These are phyloP conservation scores for Hirundichthys speculiger DNA, from an alignment of 2,113 vertebrate genomes.

Conservation along the genomic window DNA sequence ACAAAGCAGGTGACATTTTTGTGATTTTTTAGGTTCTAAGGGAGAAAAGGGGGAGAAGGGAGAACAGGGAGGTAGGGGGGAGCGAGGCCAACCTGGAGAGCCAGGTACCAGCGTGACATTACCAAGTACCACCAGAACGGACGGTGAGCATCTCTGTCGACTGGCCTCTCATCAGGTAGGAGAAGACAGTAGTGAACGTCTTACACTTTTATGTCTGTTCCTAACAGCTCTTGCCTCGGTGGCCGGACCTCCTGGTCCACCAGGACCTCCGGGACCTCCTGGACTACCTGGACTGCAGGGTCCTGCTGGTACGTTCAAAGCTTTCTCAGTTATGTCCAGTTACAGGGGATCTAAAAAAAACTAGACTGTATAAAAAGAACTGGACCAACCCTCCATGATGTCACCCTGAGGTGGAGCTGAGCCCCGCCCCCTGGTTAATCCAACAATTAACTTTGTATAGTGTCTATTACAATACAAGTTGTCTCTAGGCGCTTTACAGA, in stretches of 20 bases:
- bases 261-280: conserved; percentile 70
- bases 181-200: too few relatives aligned
- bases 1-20: background rate
- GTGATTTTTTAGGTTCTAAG: conserved; percentile 68
- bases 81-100: conserved; percentile 74
- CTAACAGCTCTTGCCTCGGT: conserved; percentile 23
- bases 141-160: conserved; percentile 48
- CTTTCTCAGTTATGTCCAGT: background rate
- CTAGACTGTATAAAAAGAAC: too few relatives aligned
- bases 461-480: too few relatives aligned
- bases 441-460: too few relatives aligned
- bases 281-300: conserved; percentile 62
- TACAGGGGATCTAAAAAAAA: background rate
- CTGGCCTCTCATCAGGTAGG: too few relatives aligned
- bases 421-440: too few relatives aligned
- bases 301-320: conserved; percentile 37
- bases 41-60: conserved; percentile 66
- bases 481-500: too few relatives aligned
- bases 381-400: too few relatives aligned
- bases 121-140: conserved; percentile 35
- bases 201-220: background rate
- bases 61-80: conserved; percentile 60
- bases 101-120: conserved; percentile 65
- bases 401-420: too few relatives aligned
- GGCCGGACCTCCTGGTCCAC: conserved; percentile 54